Percentiles rank a stretch among this genome's conserved stretches.
Conservation (phyloP, 2,888 invertebrate genomes). For the Lamellibrachia satsuma region DNA sequence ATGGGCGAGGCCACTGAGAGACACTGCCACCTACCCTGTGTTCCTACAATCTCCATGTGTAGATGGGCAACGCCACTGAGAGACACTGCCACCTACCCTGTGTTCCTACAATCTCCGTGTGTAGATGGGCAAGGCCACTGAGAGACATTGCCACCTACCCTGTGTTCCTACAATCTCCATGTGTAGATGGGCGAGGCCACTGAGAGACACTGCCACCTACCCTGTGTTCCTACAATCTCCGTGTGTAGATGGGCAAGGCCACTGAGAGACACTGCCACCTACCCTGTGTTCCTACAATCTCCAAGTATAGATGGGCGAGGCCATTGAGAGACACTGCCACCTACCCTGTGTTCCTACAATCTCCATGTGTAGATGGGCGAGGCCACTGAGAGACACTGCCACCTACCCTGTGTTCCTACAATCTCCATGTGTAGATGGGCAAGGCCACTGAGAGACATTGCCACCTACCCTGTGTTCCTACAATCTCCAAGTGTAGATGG, state of each 20-base stretch:
- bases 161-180: not conserved
- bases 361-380: not conserved
- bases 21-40: not conserved
- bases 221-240: conserved; percentile 12
- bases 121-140: not conserved
- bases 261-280: not conserved
- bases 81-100: not conserved
- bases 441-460: not conserved
- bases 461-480: not conserved
- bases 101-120: conserved; percentile 6
- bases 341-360: not conserved
- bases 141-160: not conserved
- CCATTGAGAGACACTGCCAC: not conserved
- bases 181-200: not conserved
- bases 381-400: not conserved
- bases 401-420: not conserved
- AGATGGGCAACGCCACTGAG: not conserved
- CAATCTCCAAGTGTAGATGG: not conserved
- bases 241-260: not conserved
- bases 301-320: not conserved
- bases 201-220: not conserved
- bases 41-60: not conserved
- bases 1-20: not conserved
- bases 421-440: not conserved
- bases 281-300: conserved; percentile 12